These are phyloP conservation scores for Acridotheres tristis DNA, from an alignment of 2,797 vertebrate genomes.

Conservation along the genomic window DNA sequence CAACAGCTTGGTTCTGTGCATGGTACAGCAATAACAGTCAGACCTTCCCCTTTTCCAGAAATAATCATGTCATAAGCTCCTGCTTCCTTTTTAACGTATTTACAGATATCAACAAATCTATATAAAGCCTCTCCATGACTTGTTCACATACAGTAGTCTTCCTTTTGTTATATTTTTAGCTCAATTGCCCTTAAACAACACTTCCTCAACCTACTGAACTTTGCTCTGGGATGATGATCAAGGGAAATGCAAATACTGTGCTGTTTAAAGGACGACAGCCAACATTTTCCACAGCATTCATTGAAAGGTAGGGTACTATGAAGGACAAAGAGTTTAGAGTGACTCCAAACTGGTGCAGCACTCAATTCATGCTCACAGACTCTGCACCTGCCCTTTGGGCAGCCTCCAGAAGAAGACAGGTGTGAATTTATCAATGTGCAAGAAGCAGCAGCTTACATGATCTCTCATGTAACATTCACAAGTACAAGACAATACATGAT, in stretches of 20 bases:
- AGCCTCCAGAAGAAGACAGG: neutral
- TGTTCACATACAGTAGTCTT: conserved; percentile 32
- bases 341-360: neutral
- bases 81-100: conserved; percentile 69
- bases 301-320: neutral
- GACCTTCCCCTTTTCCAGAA: conserved; percentile 61
- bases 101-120: conserved; percentile 34
- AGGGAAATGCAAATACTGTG: neutral
- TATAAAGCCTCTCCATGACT: conserved; percentile 18
- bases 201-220: conserved; percentile 28
- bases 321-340: neutral
- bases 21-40: conserved; percentile 16
- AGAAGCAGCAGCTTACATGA: neutral
- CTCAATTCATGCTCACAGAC: neutral
- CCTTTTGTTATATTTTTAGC: conserved; percentile 60
- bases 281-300: neutral
- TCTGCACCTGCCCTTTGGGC: neutral
- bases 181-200: conserved; percentile 17
- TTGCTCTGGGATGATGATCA: neutral
- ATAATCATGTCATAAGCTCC: conserved; percentile 48
- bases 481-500: neutral
- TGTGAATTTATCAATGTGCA: neutral
- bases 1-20: neutral
- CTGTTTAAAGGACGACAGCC: neutral
- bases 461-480: neutral